Conservation (phyloP, 2,888 invertebrate species). For the Tillus elongatus region DNA sequence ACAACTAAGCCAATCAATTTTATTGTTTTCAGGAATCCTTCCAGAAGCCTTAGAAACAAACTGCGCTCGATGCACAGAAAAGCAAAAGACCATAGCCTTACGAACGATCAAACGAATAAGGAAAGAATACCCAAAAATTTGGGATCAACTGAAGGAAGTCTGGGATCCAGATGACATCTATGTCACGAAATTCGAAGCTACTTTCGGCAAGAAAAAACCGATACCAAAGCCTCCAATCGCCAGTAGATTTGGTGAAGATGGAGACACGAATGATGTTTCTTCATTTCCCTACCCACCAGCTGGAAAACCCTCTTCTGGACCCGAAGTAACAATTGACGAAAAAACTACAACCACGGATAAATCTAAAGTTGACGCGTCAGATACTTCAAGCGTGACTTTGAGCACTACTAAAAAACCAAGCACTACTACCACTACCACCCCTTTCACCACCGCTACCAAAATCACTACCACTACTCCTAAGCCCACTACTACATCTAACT, state of each 20-base stretch:
- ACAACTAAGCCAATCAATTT: background rate
- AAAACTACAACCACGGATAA: background rate
- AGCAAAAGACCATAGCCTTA: constrained; percentile 56
- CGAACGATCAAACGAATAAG: constrained; percentile 56
- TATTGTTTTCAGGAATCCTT: constrained; percentile 49
- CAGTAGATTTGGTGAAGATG: constrained; percentile 17
- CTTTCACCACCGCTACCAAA: constrained; percentile 13
- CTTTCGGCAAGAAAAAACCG: constrained; percentile 17
- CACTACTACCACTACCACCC: constrained; percentile 10
- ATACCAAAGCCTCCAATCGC: constrained; percentile 7
- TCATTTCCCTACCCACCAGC: constrained; percentile 1
- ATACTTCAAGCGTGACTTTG: background rate
- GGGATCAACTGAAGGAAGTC: constrained; percentile 52
- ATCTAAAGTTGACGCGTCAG: background rate
- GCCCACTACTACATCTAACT: constrained; percentile 14
- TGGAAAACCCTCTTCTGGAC: background rate
- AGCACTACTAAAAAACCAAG: constrained; percentile 7
- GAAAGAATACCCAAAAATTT: constrained; percentile 56
- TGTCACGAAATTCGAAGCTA: constrained; percentile 42
- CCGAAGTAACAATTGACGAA: background rate
- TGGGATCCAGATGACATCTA: constrained; percentile 65
- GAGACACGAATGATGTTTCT: background rate
- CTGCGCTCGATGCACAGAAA: constrained; percentile 56
- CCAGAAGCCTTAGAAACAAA: constrained; percentile 62
- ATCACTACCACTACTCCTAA: constrained; percentile 16